Percentiles rank a stretch among this genome's conserved stretches.
These are phyloP conservation scores for Apis laboriosa DNA, from an alignment of 1,140 invertebrate genomes.

Conservation along the genomic window DNA sequence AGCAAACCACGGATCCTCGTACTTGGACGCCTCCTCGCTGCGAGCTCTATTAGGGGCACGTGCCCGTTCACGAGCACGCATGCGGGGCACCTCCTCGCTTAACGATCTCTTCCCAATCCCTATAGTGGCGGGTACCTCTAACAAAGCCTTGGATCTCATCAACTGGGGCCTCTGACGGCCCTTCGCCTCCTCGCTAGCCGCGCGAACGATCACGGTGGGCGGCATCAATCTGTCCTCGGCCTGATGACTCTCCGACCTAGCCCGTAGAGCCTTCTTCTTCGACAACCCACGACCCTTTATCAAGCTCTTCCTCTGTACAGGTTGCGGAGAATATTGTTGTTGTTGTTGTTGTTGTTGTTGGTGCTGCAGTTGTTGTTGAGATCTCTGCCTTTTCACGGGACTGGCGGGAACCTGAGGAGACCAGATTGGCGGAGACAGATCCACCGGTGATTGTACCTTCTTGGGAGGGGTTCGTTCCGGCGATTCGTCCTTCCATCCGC, in stretches of 20 bases:
- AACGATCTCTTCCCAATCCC: conserved; percentile 74
- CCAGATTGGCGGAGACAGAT: conserved; percentile 73
- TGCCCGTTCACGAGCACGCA: conserved; percentile 54
- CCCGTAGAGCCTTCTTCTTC: conserved; percentile 53
- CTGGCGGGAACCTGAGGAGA: conserved; percentile 62
- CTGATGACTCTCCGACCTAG: conserved; percentile 56
- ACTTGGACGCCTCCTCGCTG: conserved; percentile 75
- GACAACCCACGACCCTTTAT: conserved; percentile 56
- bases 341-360: conserved; percentile 49
- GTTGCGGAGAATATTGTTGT: conserved; percentile 46
- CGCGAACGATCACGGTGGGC: conserved; percentile 60
- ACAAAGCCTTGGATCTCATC: conserved; percentile 73
- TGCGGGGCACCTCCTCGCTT: conserved; percentile 76
- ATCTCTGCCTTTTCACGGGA: conserved; percentile 61
- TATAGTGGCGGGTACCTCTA: conserved; percentile 71
- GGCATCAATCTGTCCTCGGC: conserved; percentile 44
- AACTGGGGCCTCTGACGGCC: conserved; percentile 71
- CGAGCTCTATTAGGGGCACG: conserved; percentile 72
- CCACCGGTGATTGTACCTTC: conserved; percentile 47
- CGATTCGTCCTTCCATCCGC: conserved; percentile 78
- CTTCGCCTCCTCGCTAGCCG: conserved; percentile 73
- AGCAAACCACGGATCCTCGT: conserved; percentile 70
- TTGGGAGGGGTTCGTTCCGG: conserved; percentile 71
- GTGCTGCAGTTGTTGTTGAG: conserved; percentile 22
- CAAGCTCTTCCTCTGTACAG: conserved; percentile 57